Percentiles rank a stretch among this genome's conserved stretches.
Evolutionary conservation across 2,888 invertebrate genomes (phyloP).

Genomic region (Meloe dianella): DNA sequence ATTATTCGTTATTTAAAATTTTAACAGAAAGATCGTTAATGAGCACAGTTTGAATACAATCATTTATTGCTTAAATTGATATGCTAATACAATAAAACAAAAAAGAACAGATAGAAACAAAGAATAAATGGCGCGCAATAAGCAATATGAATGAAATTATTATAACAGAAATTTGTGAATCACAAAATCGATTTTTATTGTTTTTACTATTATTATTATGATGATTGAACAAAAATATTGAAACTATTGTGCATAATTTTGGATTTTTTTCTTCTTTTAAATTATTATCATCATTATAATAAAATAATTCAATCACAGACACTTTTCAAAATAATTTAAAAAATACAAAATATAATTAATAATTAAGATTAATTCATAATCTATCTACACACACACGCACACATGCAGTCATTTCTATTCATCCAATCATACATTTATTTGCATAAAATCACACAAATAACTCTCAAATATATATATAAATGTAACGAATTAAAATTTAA

Average conservation of each 20-base stretch:
- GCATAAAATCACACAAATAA: slow-evolving; percentile 10
- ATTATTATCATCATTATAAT: slow-evolving; percentile 39
- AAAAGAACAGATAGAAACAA: slow-evolving; percentile 12
- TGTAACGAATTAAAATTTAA: background rate
- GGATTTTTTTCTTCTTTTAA: slow-evolving; percentile 28
- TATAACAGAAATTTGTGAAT: slow-evolving; percentile 17
- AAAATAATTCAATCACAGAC: slow-evolving; percentile 61
- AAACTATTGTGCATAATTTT: slow-evolving; percentile 17
- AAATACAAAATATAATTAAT: slow-evolving; percentile 45
- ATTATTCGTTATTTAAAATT: background rate
- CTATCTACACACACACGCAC: slow-evolving; percentile 44
- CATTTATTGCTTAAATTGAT: slow-evolving; percentile 35
- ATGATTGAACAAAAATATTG: slow-evolving; percentile 5
- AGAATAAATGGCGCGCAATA: slow-evolving; percentile 27
- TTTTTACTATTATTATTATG: background rate
- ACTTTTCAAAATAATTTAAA: slow-evolving; percentile 61
- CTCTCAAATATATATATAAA: slow-evolving; percentile 7
- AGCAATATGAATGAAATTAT: slow-evolving; percentile 28
- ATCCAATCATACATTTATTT: slow-evolving; percentile 8
- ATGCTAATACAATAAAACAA: slow-evolving; percentile 26
- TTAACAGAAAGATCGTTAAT: slow-evolving; percentile 46
- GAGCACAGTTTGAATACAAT: slow-evolving; percentile 38
- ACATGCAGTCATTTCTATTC: slow-evolving; percentile 37
- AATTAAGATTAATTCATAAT: slow-evolving; percentile 1
- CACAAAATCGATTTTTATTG: slow-evolving; percentile 20